Base-by-base conservation (phyloP, 2,888 invertebrate species). In the Dexiosoma caninum region DNA sequence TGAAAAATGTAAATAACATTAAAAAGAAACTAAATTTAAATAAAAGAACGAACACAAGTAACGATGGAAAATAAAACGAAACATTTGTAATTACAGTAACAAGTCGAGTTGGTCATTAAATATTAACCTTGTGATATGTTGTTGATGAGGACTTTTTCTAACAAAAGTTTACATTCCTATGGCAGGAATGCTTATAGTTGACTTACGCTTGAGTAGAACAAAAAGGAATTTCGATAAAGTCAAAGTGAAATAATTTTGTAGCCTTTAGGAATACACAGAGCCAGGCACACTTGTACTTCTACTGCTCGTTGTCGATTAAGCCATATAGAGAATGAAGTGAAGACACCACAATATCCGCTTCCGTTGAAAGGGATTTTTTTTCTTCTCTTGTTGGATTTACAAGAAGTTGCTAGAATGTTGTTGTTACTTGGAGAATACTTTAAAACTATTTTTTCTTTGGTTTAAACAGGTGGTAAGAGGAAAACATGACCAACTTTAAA, bases 91-190 rank as follows among this genome's bases (percentile, higher is more conserved):
- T 84, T 83, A 77, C 67, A 77, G 77, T 44, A 76, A 81, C 72
- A 81, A 77, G 72, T 81, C 67, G 76, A 81, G 83, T 80, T 86
- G 86, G 87, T 87, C 86, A 87, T 86, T 86, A 86, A 87, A 86
- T 87, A 86, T 87, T 86, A 85, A 86, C 83, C 83, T 69, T 77
- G 77, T 72, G 67, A 81, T 76, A 71, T 72, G 72, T 71, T 77
- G 76, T 66, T 75, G 70, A 57, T 51, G 74, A 59, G 30, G 51
- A 16, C 30, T 37, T 59, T 21, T 46, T 44, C 19, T 21, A 10
- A 14, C 30, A 44, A 40, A 57, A 37, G 23, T 35, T 44, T 19
- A 32, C 8, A 32, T 14, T 8, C 32, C 14, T 14, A 44, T 27
- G 3, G n/a, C n/a, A n/a, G n/a, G 9, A 30, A 53, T 49, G n/a